Percentiles rank a stretch among this genome's conserved stretches.
These are phyloP conservation scores for Lordiphosa andalusiaca DNA, from an alignment of 2,888 invertebrate genomes.

Conservation along the genomic window DNA sequence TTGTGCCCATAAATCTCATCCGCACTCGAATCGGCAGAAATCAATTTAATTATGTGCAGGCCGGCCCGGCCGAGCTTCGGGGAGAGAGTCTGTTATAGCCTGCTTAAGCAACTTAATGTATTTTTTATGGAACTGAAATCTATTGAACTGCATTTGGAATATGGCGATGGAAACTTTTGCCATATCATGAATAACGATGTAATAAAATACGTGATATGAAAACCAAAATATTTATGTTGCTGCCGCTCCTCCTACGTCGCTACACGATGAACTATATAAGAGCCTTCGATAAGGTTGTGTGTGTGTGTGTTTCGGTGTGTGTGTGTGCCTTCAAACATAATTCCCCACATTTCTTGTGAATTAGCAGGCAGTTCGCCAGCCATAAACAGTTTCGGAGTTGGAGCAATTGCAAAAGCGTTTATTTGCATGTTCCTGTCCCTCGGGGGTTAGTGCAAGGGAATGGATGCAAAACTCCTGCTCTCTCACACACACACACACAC, in stretches of 20 bases:
- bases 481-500: conserved; percentile 24
- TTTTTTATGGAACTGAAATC: conserved; percentile 64
- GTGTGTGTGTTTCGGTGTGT: background rate
- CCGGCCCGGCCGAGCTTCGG: no score
- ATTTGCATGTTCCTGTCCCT: conserved; percentile 44
- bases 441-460: conserved; percentile 1
- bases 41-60: conserved; percentile 65
- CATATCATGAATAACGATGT: conserved; percentile 73
- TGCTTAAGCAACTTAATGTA: conserved; percentile 63
- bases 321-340: conserved; percentile 34
- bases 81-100: conserved; percentile 22
- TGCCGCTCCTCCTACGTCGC: background rate
- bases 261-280: conserved; percentile 65
- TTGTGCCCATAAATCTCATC: conserved; percentile 49
- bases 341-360: conserved; percentile 49
- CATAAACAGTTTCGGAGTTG: conserved; percentile 28
- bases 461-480: conserved; percentile 17
- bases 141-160: conserved; percentile 72
- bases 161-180: conserved; percentile 40
- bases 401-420: conserved; percentile 18
- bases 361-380: conserved; percentile 46
- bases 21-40: conserved; percentile 34
- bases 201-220: conserved; percentile 74
- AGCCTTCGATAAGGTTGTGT: conserved; percentile 21
- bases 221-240: conserved; percentile 18